Base-by-base conservation (phyloP, 2,113 vertebrate genomes). In the Perca fluviatilis region DNA sequence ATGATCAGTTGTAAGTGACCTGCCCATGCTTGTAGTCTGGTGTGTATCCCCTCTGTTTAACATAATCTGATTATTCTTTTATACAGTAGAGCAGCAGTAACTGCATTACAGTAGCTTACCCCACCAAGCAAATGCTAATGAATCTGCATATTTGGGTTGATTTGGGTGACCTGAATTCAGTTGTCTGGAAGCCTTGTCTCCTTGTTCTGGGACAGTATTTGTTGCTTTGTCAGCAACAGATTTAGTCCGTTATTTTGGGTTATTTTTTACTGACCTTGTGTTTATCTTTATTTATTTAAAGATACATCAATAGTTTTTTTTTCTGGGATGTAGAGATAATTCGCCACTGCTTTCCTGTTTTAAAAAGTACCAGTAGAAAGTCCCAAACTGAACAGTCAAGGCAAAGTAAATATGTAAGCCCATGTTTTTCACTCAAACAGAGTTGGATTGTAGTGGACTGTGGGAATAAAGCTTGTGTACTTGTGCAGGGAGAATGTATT, bases 61-160 rank as follows among this genome's bases (percentile, higher is more conserved):
- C 83, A 82, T 91, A 80, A 88, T 84, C 85, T 89, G 72, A 90
- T 93, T 93, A 90, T 88, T 89, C 60, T 79, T 85, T 91, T 82
- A 85, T 85, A 84, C 82, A 68, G 67, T 58, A 72, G 65, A 74
- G 47, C 40, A 47, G 33, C 33, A 33, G 33, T 6, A 33, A 33
- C 57, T 85, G 66, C 30, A 83, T 87, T 91, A 81, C 79, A 60
- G 81, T 89, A 74, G 74, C 40, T 82, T 79, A 74, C 15, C 67
- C 72, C 63, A 72, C 49, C 62, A 80, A 74, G 69, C 74, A 80
- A 74, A 81, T 81, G 83, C 83, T 76, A 75, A 80, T 87, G 91
- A 89, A 80, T 86, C 85, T 79, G 76, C 80, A 89, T 90, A 89
- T 92, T 87, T 90, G 81, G 78, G 84, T 83, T 87, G 74, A 88